phyloP scores from a whole-genome alignment of 2,888 invertebrate genomes.

The Itoplectis maculator region DNA sequence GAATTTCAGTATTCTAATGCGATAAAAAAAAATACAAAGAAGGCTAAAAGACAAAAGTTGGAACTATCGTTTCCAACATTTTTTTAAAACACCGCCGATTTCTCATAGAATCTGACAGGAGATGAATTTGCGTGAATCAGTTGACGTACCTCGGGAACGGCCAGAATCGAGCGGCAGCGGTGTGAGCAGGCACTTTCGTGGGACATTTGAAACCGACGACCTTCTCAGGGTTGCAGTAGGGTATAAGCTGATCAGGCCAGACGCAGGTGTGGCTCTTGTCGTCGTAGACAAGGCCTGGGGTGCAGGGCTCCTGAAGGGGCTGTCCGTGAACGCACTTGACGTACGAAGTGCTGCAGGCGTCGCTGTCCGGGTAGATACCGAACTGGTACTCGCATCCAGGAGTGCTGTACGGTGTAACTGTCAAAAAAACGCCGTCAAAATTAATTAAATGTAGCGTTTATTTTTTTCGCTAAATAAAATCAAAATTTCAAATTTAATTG shows the following conservation, averaged over 20 bases:
- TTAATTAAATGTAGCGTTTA: constrained; percentile 15
- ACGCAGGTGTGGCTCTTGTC: constrained; percentile 95
- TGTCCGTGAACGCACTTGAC: constrained; percentile 94
- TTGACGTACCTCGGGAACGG: constrained; percentile 90
- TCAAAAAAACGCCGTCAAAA: constrained; percentile 61
- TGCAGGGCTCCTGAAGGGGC: constrained; percentile 92
- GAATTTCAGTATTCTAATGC: no score
- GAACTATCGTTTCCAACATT: no score
- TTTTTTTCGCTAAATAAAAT: no score
- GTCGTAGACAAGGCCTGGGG: constrained; percentile 95
- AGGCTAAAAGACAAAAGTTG: no score
- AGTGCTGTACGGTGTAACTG: constrained; percentile 92
- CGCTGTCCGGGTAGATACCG: constrained; percentile 93
- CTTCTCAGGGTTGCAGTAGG: constrained; percentile 95
- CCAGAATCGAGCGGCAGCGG: constrained; percentile 95
- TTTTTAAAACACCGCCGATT: background rate
- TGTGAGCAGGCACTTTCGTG: constrained; percentile 91
- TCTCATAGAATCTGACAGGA: background rate
- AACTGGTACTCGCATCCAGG: constrained; percentile 96
- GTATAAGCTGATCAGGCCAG: constrained; percentile 96
- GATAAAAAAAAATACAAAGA: no score
- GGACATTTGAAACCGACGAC: constrained; percentile 97
- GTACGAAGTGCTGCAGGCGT: constrained; percentile 93
- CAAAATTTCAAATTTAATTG: no score
- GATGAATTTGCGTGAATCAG: background rate